Evolutionary conservation across 1,140 invertebrate genomes (phyloP).

Genomic region (Hyles vespertilio): DNA sequence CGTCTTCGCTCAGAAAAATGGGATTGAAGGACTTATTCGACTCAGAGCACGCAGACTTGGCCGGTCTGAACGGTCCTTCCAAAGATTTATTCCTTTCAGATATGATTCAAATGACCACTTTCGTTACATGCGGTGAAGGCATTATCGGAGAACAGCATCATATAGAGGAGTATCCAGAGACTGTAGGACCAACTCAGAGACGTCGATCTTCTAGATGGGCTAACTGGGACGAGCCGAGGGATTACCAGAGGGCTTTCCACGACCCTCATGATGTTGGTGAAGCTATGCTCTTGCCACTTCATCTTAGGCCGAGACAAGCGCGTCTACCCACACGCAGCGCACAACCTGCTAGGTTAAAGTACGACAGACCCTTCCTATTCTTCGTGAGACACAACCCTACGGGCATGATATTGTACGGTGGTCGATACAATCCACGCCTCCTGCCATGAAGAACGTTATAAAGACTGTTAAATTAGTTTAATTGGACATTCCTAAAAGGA

Average conservation of each 20-base stretch:
- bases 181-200: constrained; percentile 61
- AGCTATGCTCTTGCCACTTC: constrained; percentile 78
- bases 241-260: constrained; percentile 78
- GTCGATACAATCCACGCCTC: constrained; percentile 88
- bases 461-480: constrained; percentile 71
- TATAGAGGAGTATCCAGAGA: constrained; percentile 86
- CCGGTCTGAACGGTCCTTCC: constrained; percentile 84
- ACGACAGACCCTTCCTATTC: constrained; percentile 90
- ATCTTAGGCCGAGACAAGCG: constrained; percentile 82
- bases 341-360: constrained; percentile 80
- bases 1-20: constrained; percentile 85
- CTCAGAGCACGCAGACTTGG: constrained; percentile 83
- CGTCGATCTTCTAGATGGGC: constrained; percentile 57
- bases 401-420: constrained; percentile 89
- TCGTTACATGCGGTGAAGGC: constrained; percentile 87
- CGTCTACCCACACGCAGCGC: constrained; percentile 77
- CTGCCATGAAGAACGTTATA: constrained; percentile 76
- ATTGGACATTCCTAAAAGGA: constrained; percentile 63
- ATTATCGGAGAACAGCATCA: constrained; percentile 84
- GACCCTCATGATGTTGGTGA: constrained; percentile 79
- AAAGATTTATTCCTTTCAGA: constrained; percentile 87
- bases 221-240: constrained; percentile 65
- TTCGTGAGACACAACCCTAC: constrained; percentile 91
- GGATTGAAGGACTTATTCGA: constrained; percentile 87
- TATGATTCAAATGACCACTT: constrained; percentile 86